These are phyloP conservation scores for Scomberomorus guttatus DNA, from an alignment of 2,797 vertebrate species.

Conservation along the genomic window DNA sequence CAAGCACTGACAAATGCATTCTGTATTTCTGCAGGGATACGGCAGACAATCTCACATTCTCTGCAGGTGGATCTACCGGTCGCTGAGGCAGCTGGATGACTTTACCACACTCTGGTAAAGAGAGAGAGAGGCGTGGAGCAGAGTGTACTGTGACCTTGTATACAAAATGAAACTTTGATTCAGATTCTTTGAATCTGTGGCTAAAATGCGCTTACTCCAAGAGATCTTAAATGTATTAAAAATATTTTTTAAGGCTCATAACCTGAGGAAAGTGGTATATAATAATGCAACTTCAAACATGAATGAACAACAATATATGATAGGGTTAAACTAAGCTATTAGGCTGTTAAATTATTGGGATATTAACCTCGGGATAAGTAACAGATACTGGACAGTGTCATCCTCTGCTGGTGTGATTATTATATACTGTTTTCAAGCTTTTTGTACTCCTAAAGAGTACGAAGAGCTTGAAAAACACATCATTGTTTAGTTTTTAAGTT, in stretches of 20 bases:
- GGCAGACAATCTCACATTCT: constrained; percentile 56
- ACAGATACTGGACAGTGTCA: too few relatives aligned
- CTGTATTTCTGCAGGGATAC: constrained; percentile 62
- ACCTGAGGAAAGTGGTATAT: neutral
- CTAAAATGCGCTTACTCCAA: neutral
- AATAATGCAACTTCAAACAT: neutral
- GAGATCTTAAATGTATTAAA: neutral
- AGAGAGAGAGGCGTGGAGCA: neutral
- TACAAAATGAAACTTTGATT: neutral
- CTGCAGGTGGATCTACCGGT: constrained; percentile 62
- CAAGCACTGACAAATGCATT: constrained; percentile 69
- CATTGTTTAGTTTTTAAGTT: constrained; percentile 10
- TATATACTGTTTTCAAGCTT: neutral
- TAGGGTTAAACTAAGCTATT: neutral
- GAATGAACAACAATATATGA: neutral
- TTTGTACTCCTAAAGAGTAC: neutral
- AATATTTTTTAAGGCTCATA: neutral
- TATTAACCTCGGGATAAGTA: neutral
- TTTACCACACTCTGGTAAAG: constrained; percentile 33
- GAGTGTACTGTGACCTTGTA: neutral
- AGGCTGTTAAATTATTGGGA: neutral
- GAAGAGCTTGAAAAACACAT: neutral
- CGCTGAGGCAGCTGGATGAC: constrained; percentile 56
- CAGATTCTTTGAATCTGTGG: neutral
- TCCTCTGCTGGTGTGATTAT: too few relatives aligned